Evolutionary conservation across 2,797 vertebrate species (phyloP), one percentile per base, ranked within the genome.

Genomic region (Petrocephalus sullivani): DNA sequence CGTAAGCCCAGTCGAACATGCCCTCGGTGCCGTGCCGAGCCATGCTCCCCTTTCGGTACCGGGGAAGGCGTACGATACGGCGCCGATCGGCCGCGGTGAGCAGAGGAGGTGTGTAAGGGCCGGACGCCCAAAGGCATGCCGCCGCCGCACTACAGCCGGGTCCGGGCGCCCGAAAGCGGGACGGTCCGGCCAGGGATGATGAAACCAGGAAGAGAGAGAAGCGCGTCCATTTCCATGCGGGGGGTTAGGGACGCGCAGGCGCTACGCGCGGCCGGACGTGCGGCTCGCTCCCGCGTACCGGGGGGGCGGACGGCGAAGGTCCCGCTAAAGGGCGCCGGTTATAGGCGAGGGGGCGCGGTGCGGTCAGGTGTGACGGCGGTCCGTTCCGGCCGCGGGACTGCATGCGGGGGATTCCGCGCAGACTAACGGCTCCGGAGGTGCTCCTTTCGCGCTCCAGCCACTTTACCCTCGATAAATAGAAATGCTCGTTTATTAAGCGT

Each of bases 1-100:
- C 98, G 4, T 99, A 99, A 85, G 98, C 92, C 98, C 98, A 99
- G 96, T 99, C 98, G 91, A 99, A 91, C 88, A 98, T 93, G 91
- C 96, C 98, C 90, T 96, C 96, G 61, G 97, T 95, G 92, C 97
- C 97, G 93, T 99, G 99, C 60, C 97, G 96, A 92, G 96, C 96
- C 98, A 99, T 98, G 95, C 96, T 83, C 94, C 91, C 93, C 91
- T 94, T 95, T 90, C 94, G 94, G 93, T 94, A 93, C 90, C 95
- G 95, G 92, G 95, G 95, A 92, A 96, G 95, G 94, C 94, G 90
- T 94, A 96, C 93, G 95, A 96, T 93, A 96, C 90, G 90, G 93
- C 93, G 94, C 94, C 89, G n/a, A 83, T 83, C 46, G 10, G 81
- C 9, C 51, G 53, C 2, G 19, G 4, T 9, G 37, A 41, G 19